Percentiles rank a stretch among this genome's conserved stretches.
Evolutionary conservation across 2,888 invertebrate species (phyloP).

Genomic region (Exocentrus adspersus): DNA sequence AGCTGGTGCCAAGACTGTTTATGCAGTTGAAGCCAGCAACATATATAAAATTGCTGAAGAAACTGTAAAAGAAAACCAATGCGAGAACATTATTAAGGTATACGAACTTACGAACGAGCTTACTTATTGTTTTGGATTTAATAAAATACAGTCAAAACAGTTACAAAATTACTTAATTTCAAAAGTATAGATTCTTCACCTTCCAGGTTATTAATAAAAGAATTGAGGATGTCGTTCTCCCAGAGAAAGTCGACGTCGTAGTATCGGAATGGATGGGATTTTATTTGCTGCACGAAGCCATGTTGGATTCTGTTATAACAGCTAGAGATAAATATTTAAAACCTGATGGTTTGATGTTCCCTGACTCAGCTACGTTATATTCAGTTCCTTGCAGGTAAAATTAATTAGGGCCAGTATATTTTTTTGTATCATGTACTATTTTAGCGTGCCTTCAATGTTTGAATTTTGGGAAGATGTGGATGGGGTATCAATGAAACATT

Average conservation of each 20-base stretch:
- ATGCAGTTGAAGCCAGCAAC: slow-evolving; percentile 84
- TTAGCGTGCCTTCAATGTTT: slow-evolving; percentile 72
- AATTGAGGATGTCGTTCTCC: slow-evolving; percentile 80
- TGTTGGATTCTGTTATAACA: slow-evolving; percentile 88
- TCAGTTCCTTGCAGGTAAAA: slow-evolving; percentile 67
- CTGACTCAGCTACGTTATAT: slow-evolving; percentile 76
- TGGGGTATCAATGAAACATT: slow-evolving; percentile 80
- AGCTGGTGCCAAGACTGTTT: slow-evolving; percentile 90
- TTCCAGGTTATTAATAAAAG: slow-evolving; percentile 76
- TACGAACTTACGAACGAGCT: too few relatives aligned
- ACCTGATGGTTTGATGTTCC: slow-evolving; percentile 78
- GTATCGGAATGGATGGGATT: slow-evolving; percentile 99
- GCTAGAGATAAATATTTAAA: slow-evolving; percentile 86
- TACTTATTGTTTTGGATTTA: too few relatives aligned
- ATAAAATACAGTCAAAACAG: too few relatives aligned
- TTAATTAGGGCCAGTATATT: background rate
- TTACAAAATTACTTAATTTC: too few relatives aligned
- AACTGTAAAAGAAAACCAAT: slow-evolving; percentile 77
- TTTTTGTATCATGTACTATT: slow-evolving; percentile 41
- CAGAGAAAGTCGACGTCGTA: slow-evolving; percentile 84
- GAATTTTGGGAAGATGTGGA: slow-evolving; percentile 82
- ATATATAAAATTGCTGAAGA: slow-evolving; percentile 73
- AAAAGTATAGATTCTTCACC: background rate
- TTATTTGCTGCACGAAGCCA: slow-evolving; percentile 93
- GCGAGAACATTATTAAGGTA: slow-evolving; percentile 74